Conservation (phyloP, 2,113 vertebrate genomes). For the Pipa parva region DNA sequence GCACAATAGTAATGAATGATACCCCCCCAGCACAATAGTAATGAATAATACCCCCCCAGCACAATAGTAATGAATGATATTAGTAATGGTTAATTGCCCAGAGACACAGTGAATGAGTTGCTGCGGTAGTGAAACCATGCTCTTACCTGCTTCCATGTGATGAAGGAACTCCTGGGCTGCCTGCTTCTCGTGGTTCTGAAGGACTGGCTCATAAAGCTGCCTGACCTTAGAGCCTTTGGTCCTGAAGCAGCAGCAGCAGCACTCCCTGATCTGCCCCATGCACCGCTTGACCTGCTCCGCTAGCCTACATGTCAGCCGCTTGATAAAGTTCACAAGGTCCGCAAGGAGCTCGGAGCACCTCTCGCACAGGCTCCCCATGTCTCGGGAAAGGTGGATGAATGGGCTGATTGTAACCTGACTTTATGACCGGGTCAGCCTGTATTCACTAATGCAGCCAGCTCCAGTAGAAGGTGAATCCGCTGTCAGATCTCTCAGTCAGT, state of each 20-base stretch:
- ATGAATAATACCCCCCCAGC: no score
- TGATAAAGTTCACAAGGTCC: conserved; percentile 50
- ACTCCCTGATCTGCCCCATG: conserved; percentile 51
- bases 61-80: no score
- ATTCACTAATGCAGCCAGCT: neutral
- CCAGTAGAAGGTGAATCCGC: neutral
- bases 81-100: neutral
- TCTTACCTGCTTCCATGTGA: conserved; percentile 60
- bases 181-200: conserved; percentile 54
- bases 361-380: conserved; percentile 59
- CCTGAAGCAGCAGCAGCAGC: conserved; percentile 61
- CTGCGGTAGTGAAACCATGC: no score
- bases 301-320: conserved; percentile 48
- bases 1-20: no score
- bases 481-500: conserved; percentile 6
- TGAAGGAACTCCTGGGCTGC: conserved; percentile 58
- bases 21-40: no score
- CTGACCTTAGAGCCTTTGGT: conserved; percentile 32
- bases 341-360: conserved; percentile 56
- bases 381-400: neutral
- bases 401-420: no score
- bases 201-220: conserved; percentile 51
- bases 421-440: neutral
- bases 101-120: no score
- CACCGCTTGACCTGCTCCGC: conserved; percentile 52